Evolutionary conservation across 2,113 vertebrate species (phyloP).

Genomic region (Lophius piscatorius): DNA sequence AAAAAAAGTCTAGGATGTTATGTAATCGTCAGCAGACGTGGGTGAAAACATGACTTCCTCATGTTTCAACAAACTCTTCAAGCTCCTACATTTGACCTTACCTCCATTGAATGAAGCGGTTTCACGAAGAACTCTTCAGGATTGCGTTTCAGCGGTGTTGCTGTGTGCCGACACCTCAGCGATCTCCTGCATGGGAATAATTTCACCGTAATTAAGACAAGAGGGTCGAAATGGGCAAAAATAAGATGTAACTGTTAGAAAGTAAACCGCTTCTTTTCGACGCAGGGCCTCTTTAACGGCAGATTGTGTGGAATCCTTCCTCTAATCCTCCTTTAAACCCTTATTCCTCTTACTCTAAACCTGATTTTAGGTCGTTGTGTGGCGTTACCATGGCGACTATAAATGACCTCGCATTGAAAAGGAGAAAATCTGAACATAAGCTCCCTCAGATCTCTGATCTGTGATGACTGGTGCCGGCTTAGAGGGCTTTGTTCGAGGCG

Average conservation of each 20-base stretch:
- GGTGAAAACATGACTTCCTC: too few relatives aligned
- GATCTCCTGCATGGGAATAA: too few relatives aligned
- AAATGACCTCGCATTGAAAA: slow-evolving; percentile 8
- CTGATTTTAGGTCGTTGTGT: not conserved
- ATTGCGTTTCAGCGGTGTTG: too few relatives aligned
- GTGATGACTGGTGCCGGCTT: slow-evolving; percentile 32
- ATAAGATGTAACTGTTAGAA: not conserved
- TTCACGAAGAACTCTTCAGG: too few relatives aligned
- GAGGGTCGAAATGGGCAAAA: too few relatives aligned
- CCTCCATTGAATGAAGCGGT: too few relatives aligned
- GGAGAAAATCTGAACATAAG: slow-evolving; percentile 30
- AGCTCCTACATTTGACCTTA: too few relatives aligned
- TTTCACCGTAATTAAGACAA: too few relatives aligned
- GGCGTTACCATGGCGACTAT: not conserved
- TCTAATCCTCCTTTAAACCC: not conserved
- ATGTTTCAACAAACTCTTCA: too few relatives aligned
- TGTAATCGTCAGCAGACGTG: too few relatives aligned
- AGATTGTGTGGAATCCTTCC: not conserved
- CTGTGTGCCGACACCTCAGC: too few relatives aligned
- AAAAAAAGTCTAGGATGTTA: too few relatives aligned
- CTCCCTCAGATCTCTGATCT: slow-evolving; percentile 28
- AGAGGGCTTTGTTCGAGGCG: slow-evolving; percentile 27
- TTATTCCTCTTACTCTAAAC: not conserved
- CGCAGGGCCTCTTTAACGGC: not conserved
- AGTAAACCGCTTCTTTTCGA: not conserved